Evolutionary conservation across 1,140 invertebrate species (phyloP).

Genomic region (Ditylenchus dipsaci): DNA sequence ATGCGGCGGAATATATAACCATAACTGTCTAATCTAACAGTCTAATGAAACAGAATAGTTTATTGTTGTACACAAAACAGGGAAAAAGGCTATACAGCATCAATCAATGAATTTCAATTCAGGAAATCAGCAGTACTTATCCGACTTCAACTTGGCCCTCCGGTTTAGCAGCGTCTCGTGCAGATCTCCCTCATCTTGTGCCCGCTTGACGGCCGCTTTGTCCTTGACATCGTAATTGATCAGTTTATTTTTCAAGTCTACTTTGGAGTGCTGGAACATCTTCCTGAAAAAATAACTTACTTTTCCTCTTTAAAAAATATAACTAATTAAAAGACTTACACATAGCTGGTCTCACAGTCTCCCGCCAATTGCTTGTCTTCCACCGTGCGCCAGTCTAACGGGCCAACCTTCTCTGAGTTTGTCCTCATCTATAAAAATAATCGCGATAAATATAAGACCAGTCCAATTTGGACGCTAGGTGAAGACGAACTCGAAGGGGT

Average conservation of each 20-base stretch:
- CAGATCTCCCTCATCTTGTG: slow-evolving; percentile 36
- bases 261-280: slow-evolving; percentile 45
- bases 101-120: too few relatives aligned
- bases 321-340: slow-evolving; percentile 10
- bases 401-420: slow-evolving; percentile 24
- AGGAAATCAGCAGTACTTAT: slow-evolving; percentile 38
- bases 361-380: slow-evolving; percentile 38
- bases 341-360: slow-evolving; percentile 42
- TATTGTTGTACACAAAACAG: too few relatives aligned
- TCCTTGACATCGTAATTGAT: slow-evolving; percentile 38
- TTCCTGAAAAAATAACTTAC: slow-evolving; percentile 20
- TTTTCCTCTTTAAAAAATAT: not conserved
- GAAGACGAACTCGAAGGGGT: slow-evolving; percentile 29
- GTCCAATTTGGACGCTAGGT: slow-evolving; percentile 16
- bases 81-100: too few relatives aligned
- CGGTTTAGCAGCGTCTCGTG: slow-evolving; percentile 44
- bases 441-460: slow-evolving; percentile 1
- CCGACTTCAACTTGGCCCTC: slow-evolving; percentile 41
- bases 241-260: slow-evolving; percentile 35
- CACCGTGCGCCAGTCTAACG: slow-evolving; percentile 27
- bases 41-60: too few relatives aligned
- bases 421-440: slow-evolving; percentile 38
- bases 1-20: too few relatives aligned
- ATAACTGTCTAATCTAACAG: too few relatives aligned
- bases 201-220: slow-evolving; percentile 30